Conservation (phyloP, 2,113 vertebrate species). For the Vombatus ursinus region DNA sequence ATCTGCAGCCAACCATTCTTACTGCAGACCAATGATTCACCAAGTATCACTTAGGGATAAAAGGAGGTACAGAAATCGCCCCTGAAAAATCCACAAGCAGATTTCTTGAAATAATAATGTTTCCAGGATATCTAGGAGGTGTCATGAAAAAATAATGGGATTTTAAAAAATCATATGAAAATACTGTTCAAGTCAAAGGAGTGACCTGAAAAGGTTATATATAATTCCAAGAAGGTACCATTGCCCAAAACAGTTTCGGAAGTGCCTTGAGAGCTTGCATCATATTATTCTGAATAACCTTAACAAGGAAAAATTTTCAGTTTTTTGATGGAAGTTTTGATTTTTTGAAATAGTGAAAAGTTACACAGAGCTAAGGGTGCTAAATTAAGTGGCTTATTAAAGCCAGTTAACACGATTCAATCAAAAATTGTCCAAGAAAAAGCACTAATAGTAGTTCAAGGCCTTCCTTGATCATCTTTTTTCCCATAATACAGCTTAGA, state of each 20-base stretch:
- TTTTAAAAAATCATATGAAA: neutral
- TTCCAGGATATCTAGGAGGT: neutral
- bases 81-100: neutral
- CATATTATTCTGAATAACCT: neutral
- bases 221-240: neutral
- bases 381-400: neutral
- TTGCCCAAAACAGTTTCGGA: neutral
- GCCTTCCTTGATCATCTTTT: neutral
- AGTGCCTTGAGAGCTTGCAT: neutral
- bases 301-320: neutral
- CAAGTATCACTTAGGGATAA: neutral
- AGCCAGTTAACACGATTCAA: neutral
- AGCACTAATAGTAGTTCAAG: neutral
- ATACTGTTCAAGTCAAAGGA: neutral
- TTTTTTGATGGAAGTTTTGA: neutral
- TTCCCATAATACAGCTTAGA: neutral
- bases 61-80: neutral
- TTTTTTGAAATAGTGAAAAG: neutral
- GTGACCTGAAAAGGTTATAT: neutral
- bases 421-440: neutral
- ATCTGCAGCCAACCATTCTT: neutral
- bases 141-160: neutral
- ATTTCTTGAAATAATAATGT: neutral
- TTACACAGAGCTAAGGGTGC: neutral
- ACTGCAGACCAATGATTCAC: neutral